phyloP scores from a whole-genome alignment of 2,797 vertebrate genomes.

The Cryptoblepharus egeriae region DNA sequence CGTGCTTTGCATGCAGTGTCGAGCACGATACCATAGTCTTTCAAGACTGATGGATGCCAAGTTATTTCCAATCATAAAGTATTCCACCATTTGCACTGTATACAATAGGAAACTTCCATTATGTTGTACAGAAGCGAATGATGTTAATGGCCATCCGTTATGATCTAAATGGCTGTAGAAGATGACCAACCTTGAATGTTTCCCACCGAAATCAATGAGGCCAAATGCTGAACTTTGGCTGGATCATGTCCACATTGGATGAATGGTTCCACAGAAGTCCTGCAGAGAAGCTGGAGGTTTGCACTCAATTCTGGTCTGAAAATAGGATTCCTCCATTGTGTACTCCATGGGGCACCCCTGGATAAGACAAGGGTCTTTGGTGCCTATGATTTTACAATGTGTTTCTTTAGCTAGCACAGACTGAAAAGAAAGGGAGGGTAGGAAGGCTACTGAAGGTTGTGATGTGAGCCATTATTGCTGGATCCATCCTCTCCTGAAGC shows the following conservation, averaged over 20 bases:
- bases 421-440: too few relatives aligned
- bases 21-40: too few relatives aligned
- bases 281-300: background rate
- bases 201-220: background rate
- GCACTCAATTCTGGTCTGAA: background rate
- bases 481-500: too few relatives aligned
- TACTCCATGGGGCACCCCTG: background rate
- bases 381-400: background rate
- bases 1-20: too few relatives aligned
- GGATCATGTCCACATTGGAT: background rate
- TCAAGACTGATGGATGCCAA: too few relatives aligned
- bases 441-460: too few relatives aligned
- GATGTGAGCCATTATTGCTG: too few relatives aligned
- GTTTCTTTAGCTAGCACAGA: too few relatives aligned
- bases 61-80: background rate
- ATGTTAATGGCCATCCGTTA: background rate
- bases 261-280: too few relatives aligned
- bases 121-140: background rate
- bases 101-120: background rate
- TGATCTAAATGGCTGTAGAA: background rate
- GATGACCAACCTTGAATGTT: background rate
- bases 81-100: background rate
- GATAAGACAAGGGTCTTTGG: background rate
- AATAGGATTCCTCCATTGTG: background rate
- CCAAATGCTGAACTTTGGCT: background rate